Conservation (phyloP, 2,888 invertebrate genomes). For the Hirtodrosophila cameraria region DNA sequence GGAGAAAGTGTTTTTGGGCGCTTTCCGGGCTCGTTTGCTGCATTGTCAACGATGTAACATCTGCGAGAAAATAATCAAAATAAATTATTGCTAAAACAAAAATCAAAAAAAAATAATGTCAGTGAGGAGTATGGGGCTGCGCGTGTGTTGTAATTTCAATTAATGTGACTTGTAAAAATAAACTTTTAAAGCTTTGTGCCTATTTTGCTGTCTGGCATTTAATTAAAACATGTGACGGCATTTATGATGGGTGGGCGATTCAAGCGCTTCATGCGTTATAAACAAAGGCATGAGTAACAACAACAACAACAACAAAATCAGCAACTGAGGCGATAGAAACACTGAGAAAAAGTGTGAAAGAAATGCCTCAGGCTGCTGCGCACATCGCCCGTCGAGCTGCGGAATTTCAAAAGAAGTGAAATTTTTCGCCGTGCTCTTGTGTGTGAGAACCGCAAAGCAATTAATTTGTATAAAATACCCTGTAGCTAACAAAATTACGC, state of each 20-base stretch:
- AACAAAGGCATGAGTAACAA: conserved; percentile 52
- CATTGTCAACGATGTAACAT: conserved; percentile 51
- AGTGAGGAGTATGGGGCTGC: neutral
- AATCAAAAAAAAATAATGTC: conserved; percentile 8
- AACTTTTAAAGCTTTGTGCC: conserved; percentile 64
- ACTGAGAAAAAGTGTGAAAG: conserved; percentile 71
- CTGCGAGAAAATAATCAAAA: conserved; percentile 55
- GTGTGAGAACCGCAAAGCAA: conserved; percentile 76
- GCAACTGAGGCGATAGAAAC: conserved; percentile 54
- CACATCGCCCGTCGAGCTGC: conserved; percentile 50
- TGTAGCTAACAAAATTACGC: conserved; percentile 13
- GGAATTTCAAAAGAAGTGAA: conserved; percentile 80
- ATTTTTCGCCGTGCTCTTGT: conserved; percentile 70
- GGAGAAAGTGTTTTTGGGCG: conserved; percentile 61
- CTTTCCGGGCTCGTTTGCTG: conserved; percentile 12
- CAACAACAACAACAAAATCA: conserved; percentile 45
- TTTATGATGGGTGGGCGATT: conserved; percentile 68
- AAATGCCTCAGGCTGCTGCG: conserved; percentile 56
- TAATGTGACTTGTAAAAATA: conserved; percentile 59
- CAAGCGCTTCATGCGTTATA: conserved; percentile 58
- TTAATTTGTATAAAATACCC: conserved; percentile 73
- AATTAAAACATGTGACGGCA: conserved; percentile 70
- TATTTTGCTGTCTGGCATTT: conserved; percentile 55
- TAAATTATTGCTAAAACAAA: conserved; percentile 62
- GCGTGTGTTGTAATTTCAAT: conserved; percentile 70